Base-by-base conservation (phyloP, 1,140 invertebrate genomes). In the Drosophila ohnishii region DNA sequence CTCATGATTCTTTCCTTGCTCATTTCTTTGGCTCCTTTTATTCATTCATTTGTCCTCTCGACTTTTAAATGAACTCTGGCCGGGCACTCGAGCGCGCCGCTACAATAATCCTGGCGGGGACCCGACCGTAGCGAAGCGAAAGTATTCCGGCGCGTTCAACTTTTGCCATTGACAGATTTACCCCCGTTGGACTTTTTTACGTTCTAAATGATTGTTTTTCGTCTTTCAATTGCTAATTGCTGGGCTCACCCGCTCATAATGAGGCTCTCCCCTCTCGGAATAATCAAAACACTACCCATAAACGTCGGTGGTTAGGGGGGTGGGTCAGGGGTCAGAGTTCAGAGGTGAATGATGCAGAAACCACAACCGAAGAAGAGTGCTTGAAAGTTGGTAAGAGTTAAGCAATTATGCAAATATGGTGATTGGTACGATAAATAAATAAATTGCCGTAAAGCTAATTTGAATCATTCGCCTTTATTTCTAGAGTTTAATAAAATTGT, bases 51-150 rank as follows among this genome's bases (percentile, higher is more conserved):
- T 83, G 79, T 82, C 84, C 79, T 83, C 78, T 83, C 67, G 83
- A 86, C 83, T 86, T 88, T 86, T 83, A 87, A 86, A 86, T 87
- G 83, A 86, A 86, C 83, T 87, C 79, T 83, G 79, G 28, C 48
- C 75, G 14, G 47, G 25, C 71, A 65, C 75, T 76, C 56, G 48
- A 75, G 53, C 62, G 75, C 32, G 40, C 37, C 58, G 13, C 37
- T 35, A 65, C 55, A 42, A 55, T 48, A 71, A 71, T 71, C 56
- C 47, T 28, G 42, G 51, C 16, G 47, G 34, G 39, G 28, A 6
- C 10, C 30, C n/a, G 13, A 10, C 16, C 57, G n/a, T 4, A 19
- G 35, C 50, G 16, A 22, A 55, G 60, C 48, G 53, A 58, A 73
- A 67, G 69, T 69, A 81, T 81, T 78, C 62, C 67, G 71, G 58